Evolutionary conservation across 2,888 invertebrate species (phyloP), one percentile per base, ranked within the genome.

Genomic region (Phlogophora meticulosa): DNA sequence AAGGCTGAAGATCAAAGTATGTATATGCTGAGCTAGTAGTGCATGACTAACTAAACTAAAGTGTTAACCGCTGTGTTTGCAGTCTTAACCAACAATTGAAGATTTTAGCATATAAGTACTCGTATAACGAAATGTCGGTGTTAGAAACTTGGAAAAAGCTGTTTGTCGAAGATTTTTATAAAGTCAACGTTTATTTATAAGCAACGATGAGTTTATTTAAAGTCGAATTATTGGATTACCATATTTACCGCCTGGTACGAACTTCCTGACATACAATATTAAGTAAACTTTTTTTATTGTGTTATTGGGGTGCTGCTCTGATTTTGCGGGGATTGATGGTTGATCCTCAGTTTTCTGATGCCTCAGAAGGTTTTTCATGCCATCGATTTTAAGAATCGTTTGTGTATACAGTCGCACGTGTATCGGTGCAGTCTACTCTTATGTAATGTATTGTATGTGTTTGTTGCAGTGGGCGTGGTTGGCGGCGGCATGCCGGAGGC

Each of bases 401-500:
- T 28, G 28, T 36, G 28, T 36, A 15, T 42, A 43, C 10, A 11
- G 15, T 51, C 2, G 24, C 28, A 38, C n/a, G 28, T 49, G 13
- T 40, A 7, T 40, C 13, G 15, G 22, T 45, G 42, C 52, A 36
- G 13, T 56, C 7, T 38, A 40, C 55, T 24, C 10, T 59, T 55
- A 63, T 45, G 32, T 56, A 38, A 53, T 43, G 49, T 53, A 20
- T 61, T 43, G 49, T 53, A 20, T 61, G 61, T 66, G 53, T 75
- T 91, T 90, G 87, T 94, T 92, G 15, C 91, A 95, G 95, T 95
- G 92, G 94, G 94, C 87, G 95, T 90, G 84, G 94, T 94, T 76
- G 94, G 94, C 85, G 95, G 94, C 80, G 92, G 93, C 83, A 92
- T 94, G 88, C 92, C 93, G 72, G 94, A 94, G 84, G 89, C 93